These are phyloP conservation scores for Tenebrio molitor DNA, from an alignment of 1,140 invertebrate genomes.

Conservation along the genomic window DNA sequence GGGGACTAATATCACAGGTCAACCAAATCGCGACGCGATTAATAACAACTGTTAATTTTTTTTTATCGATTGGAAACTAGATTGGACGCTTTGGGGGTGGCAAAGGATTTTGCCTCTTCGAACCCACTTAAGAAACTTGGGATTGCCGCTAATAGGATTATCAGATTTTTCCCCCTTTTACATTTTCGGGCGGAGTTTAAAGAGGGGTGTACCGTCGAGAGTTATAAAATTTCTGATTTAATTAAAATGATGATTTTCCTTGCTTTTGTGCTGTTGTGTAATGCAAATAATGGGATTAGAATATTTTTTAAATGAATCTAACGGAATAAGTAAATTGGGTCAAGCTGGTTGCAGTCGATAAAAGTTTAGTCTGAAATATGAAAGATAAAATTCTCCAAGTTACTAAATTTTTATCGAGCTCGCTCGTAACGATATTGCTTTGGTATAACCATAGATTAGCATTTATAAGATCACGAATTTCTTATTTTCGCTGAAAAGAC, in stretches of 20 bases:
- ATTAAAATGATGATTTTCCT: too few relatives aligned
- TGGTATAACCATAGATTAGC: constrained; percentile 14
- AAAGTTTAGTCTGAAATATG: constrained; percentile 29
- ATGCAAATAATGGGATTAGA: neutral
- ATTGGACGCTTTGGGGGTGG: neutral
- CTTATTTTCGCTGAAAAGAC: constrained; percentile 1
- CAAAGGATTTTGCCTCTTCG: neutral
- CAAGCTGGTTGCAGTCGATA: constrained; percentile 17
- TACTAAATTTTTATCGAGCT: constrained; percentile 20
- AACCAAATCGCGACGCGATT: too few relatives aligned
- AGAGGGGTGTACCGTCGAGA: neutral
- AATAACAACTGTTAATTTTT: too few relatives aligned
- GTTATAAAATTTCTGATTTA: constrained; percentile 3
- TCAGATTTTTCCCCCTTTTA: constrained; percentile 8
- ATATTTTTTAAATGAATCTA: neutral
- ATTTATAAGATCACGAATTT: neutral
- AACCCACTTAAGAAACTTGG: constrained; percentile 20
- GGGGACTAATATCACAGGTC: neutral
- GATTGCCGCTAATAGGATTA: constrained; percentile 23
- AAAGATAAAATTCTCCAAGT: constrained; percentile 3
- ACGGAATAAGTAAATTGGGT: constrained; percentile 6
- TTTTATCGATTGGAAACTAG: too few relatives aligned
- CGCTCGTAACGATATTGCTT: constrained; percentile 9
- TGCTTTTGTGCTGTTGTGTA: too few relatives aligned
- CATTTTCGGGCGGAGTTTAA: neutral